phyloP scores from a whole-genome alignment of 2,888 invertebrate species.

The Nineta flava region DNA sequence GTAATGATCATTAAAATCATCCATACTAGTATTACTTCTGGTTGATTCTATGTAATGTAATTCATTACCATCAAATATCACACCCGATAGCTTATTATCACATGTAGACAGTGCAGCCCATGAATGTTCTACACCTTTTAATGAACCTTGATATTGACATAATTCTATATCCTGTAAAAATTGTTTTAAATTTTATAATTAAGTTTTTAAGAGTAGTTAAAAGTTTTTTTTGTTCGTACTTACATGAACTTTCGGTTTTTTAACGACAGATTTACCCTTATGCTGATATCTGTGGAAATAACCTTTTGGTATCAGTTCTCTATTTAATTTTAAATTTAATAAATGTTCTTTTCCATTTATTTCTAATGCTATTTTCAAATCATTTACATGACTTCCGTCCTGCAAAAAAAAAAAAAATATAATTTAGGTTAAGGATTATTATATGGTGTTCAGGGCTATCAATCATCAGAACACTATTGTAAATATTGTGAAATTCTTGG shows the following conservation, averaged over 20 bases:
- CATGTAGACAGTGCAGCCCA: slow-evolving; percentile 80
- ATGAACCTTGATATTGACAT: slow-evolving; percentile 64
- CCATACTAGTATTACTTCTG: slow-evolving; percentile 17
- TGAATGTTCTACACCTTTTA: slow-evolving; percentile 51
- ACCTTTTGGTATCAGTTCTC: slow-evolving; percentile 49
- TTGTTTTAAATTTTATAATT: background rate
- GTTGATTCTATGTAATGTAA: slow-evolving; percentile 51
- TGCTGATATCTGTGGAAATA: slow-evolving; percentile 46
- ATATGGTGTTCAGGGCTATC: too few species aligned
- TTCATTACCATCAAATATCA: slow-evolving; percentile 60
- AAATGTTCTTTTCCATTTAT: slow-evolving; percentile 48
- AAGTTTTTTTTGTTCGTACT: slow-evolving; percentile 10
- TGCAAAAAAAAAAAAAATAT: slow-evolving; percentile 26
- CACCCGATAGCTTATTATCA: slow-evolving; percentile 50
- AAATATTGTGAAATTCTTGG: too few species aligned
- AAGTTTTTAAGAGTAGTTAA: slow-evolving; percentile 1
- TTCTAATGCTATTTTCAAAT: slow-evolving; percentile 46
- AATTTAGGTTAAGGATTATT: slow-evolving; percentile 14
- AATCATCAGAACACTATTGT: too few species aligned
- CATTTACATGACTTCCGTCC: slow-evolving; percentile 33
- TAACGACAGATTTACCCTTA: slow-evolving; percentile 34
- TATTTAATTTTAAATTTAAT: slow-evolving; percentile 56
- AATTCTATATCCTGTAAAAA: slow-evolving; percentile 46
- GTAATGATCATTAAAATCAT: slow-evolving; percentile 29
- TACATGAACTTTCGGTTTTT: slow-evolving; percentile 39